Conservation (phyloP, 2,797 vertebrate genomes). For the Lithobates pipiens region DNA sequence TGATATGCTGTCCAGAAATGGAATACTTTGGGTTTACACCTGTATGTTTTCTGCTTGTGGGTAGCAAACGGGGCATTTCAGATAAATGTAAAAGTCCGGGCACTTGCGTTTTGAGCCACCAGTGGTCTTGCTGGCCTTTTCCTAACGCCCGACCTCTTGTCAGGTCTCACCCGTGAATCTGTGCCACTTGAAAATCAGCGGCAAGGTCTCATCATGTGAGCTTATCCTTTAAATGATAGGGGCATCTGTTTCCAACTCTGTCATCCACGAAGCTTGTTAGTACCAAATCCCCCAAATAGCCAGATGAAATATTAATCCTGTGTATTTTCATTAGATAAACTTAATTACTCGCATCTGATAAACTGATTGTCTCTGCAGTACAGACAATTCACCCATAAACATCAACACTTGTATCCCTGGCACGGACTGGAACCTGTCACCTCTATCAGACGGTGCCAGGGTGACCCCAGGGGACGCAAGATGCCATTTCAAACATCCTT, state of each 20-base stretch:
- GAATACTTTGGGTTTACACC: no score
- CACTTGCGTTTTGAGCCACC: neutral
- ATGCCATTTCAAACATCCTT: neutral
- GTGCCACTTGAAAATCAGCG: neutral
- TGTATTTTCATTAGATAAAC: constrained; percentile 56
- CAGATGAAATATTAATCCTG: constrained; percentile 37
- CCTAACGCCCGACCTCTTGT: neutral
- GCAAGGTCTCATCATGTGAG: constrained; percentile 15
- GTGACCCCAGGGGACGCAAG: constrained; percentile 12
- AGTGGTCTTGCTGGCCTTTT: neutral
- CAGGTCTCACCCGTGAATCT: neutral
- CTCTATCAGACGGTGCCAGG: constrained; percentile 37
- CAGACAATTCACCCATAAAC: constrained; percentile 41
- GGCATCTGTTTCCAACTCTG: constrained; percentile 41
- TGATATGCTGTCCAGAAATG: neutral
- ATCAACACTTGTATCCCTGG: constrained; percentile 31
- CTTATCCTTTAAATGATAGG: constrained; percentile 6
- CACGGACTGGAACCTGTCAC: constrained; percentile 37
- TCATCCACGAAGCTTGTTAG: constrained; percentile 37
- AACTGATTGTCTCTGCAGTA: constrained; percentile 47
- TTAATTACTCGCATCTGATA: constrained; percentile 50
- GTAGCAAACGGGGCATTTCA: neutral
- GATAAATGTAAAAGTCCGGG: neutral
- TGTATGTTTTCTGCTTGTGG: no score
- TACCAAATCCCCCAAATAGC: constrained; percentile 45